Evolutionary conservation across 2,888 invertebrate genomes (phyloP).

Genomic region (Tanytarsus gracilentus): DNA sequence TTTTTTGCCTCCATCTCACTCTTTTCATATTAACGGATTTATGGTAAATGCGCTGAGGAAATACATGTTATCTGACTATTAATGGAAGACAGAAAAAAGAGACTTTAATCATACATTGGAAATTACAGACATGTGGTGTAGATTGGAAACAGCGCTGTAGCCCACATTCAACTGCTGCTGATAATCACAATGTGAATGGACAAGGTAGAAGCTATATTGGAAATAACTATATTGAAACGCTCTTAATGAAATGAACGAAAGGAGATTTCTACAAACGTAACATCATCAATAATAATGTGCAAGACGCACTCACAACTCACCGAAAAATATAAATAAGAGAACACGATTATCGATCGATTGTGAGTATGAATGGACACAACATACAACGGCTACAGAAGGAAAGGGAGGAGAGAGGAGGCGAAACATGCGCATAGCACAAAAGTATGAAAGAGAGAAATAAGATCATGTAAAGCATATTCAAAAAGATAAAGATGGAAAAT

Average conservation of each 20-base stretch:
- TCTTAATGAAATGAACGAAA: no score
- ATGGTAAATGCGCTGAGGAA: neutral
- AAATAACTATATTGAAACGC: no score
- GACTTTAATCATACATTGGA: neutral
- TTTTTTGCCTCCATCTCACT: neutral
- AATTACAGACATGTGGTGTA: neutral
- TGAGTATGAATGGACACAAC: neutral
- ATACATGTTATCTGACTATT: conserved; percentile 7
- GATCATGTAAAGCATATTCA: conserved; percentile 12
- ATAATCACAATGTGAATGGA: no score
- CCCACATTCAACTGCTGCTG: neutral
- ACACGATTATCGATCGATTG: neutral
- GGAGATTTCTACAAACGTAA: no score
- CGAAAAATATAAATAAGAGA: conserved; percentile 15
- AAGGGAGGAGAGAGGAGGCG: neutral
- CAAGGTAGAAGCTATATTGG: no score
- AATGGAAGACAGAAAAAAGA: neutral
- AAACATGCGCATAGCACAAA: conserved; percentile 13
- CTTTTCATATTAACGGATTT: conserved; percentile 8
- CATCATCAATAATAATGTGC: no score
- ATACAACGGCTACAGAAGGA: conserved; percentile 2
- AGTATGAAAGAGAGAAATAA: no score
- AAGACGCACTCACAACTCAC: no score
- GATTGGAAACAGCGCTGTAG: neutral
- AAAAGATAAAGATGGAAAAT: conserved; percentile 29